Evolutionary conservation across 2,113 vertebrate genomes (phyloP).

Genomic region (Rhea americana): DNA sequence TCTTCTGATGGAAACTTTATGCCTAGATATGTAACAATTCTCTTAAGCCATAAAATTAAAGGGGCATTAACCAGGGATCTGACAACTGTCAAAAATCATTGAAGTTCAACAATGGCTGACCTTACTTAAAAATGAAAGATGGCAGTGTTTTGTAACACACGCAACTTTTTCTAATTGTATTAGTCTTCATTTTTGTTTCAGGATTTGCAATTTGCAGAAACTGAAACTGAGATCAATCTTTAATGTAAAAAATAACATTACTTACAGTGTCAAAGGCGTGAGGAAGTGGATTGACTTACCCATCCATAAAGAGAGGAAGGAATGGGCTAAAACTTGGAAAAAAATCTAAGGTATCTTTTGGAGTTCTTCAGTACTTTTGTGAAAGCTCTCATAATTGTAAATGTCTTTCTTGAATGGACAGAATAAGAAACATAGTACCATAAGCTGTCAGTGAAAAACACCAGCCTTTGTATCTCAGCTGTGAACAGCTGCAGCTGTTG

Average conservation of each 20-base stretch:
- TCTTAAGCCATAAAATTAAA: not conserved
- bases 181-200: not conserved
- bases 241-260: not conserved
- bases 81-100: not conserved
- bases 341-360: not conserved
- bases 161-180: not conserved
- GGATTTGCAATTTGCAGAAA: not conserved
- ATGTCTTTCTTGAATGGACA: not conserved
- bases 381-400: not conserved
- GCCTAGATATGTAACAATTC: not conserved
- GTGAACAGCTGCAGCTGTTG: not conserved
- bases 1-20: not conserved
- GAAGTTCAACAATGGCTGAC: not conserved
- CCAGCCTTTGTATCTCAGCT: not conserved
- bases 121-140: not conserved
- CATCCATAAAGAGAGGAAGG: too few species aligned
- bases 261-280: not conserved
- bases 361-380: not conserved
- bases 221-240: not conserved
- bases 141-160: not conserved
- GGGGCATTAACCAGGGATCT: not conserved
- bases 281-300: not conserved
- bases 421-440: not conserved
- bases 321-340: not conserved
- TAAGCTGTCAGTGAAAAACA: not conserved